Base-by-base conservation (phyloP, 2,888 invertebrate species). In the Drosophila limbata region DNA sequence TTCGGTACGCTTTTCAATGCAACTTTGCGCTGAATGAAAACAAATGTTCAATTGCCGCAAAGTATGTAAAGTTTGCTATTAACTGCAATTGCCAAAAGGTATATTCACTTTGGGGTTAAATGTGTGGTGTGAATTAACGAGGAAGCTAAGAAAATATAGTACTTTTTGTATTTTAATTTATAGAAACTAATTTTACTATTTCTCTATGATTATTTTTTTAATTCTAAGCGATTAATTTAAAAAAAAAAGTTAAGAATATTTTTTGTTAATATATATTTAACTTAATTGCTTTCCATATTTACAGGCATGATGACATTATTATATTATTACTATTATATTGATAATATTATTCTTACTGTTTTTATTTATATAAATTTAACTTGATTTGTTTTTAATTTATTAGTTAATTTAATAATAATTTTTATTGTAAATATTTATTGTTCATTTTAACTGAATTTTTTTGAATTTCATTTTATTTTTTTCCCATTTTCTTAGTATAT, bases 21-120 rank as follows among this genome's bases (percentile, higher is more conserved):
- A 82, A 77, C 85, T 79, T 84, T 77, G 59, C 66, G 77, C 75
- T 84, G 81, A 87, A 85, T 89, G 89, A 89, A 85, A 85, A 85
- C 89, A 85, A 85, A 85, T 85, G 89, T 79, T 83, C 88, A 76
- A 82, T 85, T 88, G 88, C 80, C 83, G 73, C 80, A 82, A 83
- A 88, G 77, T 83, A 88, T 83, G 83, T 85, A 83, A 85, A 83
- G 66, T 79, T 76, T 53, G 50, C 50, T 40, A 42, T 60, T 48
- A 44, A 33, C 51, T 63, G 21, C 35, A 19, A 11, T 17, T 28
- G 31, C 8, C 17, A 25, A 10, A 11, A 62, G 51, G 65, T 45
- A 56, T 53, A 28, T 15, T 8, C 15, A 11, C 1, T 15, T 0
- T 4, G 10, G 0, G 31, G 3, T 25, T 0, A 6, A 5, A 3